These are phyloP conservation scores for Lycaena phlaeas DNA, from an alignment of 2,888 invertebrate genomes.

Conservation along the genomic window DNA sequence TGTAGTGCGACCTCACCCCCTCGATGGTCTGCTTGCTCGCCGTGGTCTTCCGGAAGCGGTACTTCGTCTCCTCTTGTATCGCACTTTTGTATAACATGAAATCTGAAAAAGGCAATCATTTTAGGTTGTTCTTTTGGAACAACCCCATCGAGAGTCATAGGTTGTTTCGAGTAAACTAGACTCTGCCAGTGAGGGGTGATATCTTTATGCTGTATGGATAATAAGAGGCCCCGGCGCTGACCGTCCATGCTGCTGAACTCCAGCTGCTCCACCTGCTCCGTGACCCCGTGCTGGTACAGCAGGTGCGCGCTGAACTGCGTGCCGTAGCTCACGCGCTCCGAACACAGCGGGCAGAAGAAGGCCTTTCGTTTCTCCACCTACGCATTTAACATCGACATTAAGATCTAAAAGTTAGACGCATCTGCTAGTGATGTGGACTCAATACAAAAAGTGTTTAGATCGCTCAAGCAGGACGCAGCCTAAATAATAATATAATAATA, in stretches of 20 bases:
- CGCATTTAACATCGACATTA: too few relatives aligned
- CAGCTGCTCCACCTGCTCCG: slow-evolving; percentile 50
- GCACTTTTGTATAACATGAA: slow-evolving; percentile 60
- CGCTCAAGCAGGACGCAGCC: too few relatives aligned
- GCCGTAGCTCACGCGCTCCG: slow-evolving; percentile 57
- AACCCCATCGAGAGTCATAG: too few relatives aligned
- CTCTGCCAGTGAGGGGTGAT: background rate
- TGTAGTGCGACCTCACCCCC: slow-evolving; percentile 57
- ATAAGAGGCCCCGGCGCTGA: too few relatives aligned
- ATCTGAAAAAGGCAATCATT: slow-evolving; percentile 29
- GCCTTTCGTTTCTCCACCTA: slow-evolving; percentile 63
- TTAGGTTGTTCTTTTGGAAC: too few relatives aligned
- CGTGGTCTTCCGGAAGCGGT: slow-evolving; percentile 55
- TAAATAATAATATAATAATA: too few relatives aligned
- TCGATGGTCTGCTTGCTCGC: slow-evolving; percentile 64
- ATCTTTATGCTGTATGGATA: too few relatives aligned
- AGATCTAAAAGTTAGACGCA: too few relatives aligned
- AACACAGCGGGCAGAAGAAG: slow-evolving; percentile 55
- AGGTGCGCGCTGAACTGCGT: slow-evolving; percentile 55
- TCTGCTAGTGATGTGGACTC: too few relatives aligned
- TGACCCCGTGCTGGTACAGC: slow-evolving; percentile 40
- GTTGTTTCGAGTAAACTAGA: too few relatives aligned
- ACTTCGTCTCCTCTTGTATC: slow-evolving; percentile 58
- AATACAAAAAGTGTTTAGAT: too few relatives aligned
- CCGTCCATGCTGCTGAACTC: slow-evolving; percentile 58